A percentile compares a stretch with the other conserved stretches of the same genome.
Conservation (phyloP, 2,888 invertebrate species). For the Cerastis rubricosa region DNA sequence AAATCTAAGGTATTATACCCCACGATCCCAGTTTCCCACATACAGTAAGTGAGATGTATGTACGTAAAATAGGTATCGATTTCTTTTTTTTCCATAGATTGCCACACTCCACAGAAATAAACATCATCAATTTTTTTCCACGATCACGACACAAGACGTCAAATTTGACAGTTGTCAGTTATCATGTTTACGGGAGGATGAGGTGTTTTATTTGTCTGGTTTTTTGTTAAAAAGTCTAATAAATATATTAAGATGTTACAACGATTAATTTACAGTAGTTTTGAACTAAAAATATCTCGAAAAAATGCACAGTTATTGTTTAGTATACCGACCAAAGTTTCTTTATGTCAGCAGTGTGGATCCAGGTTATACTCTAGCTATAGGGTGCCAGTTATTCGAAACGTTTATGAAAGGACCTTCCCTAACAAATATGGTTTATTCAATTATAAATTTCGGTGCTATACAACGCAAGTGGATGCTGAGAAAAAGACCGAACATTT, state of each 20-base stretch:
- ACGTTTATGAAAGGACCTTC: slow-evolving; percentile 81
- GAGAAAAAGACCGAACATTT: slow-evolving; percentile 81
- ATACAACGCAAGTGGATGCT: slow-evolving; percentile 83
- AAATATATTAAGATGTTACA: slow-evolving; percentile 82
- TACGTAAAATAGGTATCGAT: background rate
- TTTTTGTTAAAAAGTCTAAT: slow-evolving; percentile 57
- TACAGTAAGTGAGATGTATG: background rate
- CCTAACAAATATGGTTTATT: slow-evolving; percentile 76
- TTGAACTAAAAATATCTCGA: slow-evolving; percentile 81
- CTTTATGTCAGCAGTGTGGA: slow-evolving; percentile 83
- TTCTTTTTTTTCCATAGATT: slow-evolving; percentile 12
- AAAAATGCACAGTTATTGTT: slow-evolving; percentile 78
- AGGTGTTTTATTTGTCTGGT: slow-evolving; percentile 66
- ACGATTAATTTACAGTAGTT: slow-evolving; percentile 80
- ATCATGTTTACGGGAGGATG: slow-evolving; percentile 64
- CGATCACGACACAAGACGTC: slow-evolving; percentile 43
- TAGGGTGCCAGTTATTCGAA: slow-evolving; percentile 78
- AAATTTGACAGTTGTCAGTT: slow-evolving; percentile 51
- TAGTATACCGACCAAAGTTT: slow-evolving; percentile 71
- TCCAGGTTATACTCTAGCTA: slow-evolving; percentile 83
- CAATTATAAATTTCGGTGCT: slow-evolving; percentile 78
- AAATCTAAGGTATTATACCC: background rate
- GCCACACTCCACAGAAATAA: slow-evolving; percentile 22
- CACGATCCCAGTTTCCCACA: background rate
- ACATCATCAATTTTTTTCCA: slow-evolving; percentile 19